Base-by-base conservation (phyloP, 2,888 invertebrate genomes). In the Oligia latruncula region DNA sequence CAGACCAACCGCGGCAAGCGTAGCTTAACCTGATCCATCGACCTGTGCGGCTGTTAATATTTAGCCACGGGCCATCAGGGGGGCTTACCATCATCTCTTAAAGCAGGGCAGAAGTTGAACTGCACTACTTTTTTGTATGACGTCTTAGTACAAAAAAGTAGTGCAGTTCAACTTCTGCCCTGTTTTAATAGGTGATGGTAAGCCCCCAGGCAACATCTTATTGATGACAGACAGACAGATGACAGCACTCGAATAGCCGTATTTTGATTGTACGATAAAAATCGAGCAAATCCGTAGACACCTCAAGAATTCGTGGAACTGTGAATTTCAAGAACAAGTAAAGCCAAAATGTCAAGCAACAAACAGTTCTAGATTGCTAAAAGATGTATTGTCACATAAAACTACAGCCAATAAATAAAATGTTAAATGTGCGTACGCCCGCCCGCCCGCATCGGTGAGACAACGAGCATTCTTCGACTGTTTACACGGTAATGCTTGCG, bases 401-500 rank as follows among this genome's bases (percentile, higher is more conserved):
- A 71, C 49, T n/a, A 60, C 29, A 4, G 20, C 15, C 17, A 64
- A n/a, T 49, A 60, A 67, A 29, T 62, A 60, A 55, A 55, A 40
- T 71, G 23, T 40, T 72, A 75, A 55, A 52, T 65, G 49, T 71
- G 60, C 75, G 83, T 68, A 68, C n/a, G 55, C 35, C n/a, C 68
- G 71, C 84, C 80, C 66, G 74, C 84, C 80, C 66, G 74, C 77
- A 80, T 80, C 23, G 74, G 23, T 58, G 72, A 72, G 52, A 70
- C 65, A 66, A 17, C 43, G 66, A 74, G 74, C 64, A 75, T 84
- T 87, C 87, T 67, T 73, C n/a, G 75, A 80, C 80, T 80, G 80
- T 87, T 87, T 84, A 84, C 87, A 85, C 64, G 70, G 40, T 64
- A 64, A 74, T 73, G 68, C 71, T 64, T 71, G 71, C 72, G 46